Evolutionary conservation across 1,140 invertebrate species (phyloP).

Genomic region (Forficula auricularia): DNA sequence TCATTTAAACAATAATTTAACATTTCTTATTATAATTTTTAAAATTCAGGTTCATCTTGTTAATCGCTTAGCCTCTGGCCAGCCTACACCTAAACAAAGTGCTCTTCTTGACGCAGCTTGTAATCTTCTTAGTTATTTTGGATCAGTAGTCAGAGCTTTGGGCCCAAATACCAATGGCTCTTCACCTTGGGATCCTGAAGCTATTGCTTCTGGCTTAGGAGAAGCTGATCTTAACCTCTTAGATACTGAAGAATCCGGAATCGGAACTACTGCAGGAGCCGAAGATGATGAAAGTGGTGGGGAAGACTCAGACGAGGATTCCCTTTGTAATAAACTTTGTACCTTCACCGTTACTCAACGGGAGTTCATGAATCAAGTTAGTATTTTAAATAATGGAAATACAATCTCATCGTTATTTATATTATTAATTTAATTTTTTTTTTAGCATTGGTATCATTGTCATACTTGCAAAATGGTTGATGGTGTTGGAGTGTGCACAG

Average conservation of each 20-base stretch:
- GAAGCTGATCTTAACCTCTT: no score
- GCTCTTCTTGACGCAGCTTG: constrained; percentile 58
- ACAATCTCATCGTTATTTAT: not conserved
- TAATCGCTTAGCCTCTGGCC: not conserved
- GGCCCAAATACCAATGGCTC: constrained; percentile 25
- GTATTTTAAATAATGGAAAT: constrained; percentile 22
- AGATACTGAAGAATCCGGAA: no score
- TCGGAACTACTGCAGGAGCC: constrained; percentile 31
- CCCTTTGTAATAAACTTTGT: constrained; percentile 82
- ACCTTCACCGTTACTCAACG: constrained; percentile 93
- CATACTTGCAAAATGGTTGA: constrained; percentile 97
- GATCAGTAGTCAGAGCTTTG: constrained; percentile 45
- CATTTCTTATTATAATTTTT: constrained; percentile 4
- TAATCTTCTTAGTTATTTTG: constrained; percentile 56
- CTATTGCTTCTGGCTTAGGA: no score
- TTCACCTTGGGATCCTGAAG: no score
- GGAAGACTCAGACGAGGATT: constrained; percentile 92
- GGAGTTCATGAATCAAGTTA: constrained; percentile 87
- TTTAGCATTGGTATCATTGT: constrained; percentile 81
- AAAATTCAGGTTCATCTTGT: constrained; percentile 2
- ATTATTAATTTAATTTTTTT: constrained; percentile 11
- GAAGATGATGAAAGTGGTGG: constrained; percentile 76
- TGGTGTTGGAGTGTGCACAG: constrained; percentile 89
- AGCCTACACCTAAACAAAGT: constrained; percentile 31
- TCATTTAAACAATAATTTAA: not conserved